Base-by-base conservation (phyloP, 1,140 invertebrate species). In the Hetaerina americana region DNA sequence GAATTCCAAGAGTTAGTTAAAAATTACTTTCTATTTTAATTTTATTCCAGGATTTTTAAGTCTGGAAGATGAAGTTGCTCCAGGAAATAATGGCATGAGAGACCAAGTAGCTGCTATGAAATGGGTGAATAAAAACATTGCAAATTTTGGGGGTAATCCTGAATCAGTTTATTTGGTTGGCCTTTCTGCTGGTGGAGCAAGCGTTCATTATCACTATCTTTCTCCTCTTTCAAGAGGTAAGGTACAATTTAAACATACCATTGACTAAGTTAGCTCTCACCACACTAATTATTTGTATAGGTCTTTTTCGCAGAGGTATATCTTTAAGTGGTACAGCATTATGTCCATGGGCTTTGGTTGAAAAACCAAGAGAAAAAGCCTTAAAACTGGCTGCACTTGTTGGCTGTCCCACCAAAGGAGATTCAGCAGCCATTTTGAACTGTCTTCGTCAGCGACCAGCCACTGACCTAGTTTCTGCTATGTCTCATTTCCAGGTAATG, bases 311-410 rank as follows among this genome's bases (percentile, higher is more conserved):
- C 77, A 84, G 87, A 68, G 92, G 89, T 3, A 89, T 95, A 67
- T 88, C 92, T 0, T 86, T 90, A 80, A 94, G 92, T 77, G 93
- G 93, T 0, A 88, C 88, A 15, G 86, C 87, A 5, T 79, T 92
- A 0, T 81, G 85, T 75, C 86, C 86, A 1, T 95, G 90, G 92
- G 85, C 89, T 0, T 82, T 90, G 49, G 83, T 87, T 0, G 83
- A 88, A 76, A 86, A 88, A 40, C 82, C 90, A 0, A 78, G 84
- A 1, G 82, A 88, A 73, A 92, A 92, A 76, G 86, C 92, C 0
- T 83, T 85, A 66, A 82, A 86, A 73, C 77, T 95, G 2, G 88
- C 87, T 0, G 76, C 80, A 1, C 80, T 85, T 5, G 80, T 95
- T 0, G 91, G 91, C 73, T 95, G 92, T 78, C 86, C 87, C 0